Percentiles rank a stretch among this genome's conserved stretches.
phyloP scores from a whole-genome alignment of 2,888 invertebrate genomes.

The Phalera bucephala region DNA sequence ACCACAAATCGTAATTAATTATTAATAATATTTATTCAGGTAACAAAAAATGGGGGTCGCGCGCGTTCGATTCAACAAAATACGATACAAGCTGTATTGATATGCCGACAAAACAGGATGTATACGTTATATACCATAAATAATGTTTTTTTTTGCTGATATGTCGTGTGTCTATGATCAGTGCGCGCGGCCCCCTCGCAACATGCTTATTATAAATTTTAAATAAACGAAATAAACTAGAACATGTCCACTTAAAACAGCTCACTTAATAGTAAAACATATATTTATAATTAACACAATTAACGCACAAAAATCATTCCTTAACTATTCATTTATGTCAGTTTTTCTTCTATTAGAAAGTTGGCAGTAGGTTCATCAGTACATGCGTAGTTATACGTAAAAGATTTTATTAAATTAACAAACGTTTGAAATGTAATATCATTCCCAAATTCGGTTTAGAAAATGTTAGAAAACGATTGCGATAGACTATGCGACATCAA shows the following conservation, averaged over 20 bases:
- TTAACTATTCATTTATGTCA: slow-evolving; percentile 49
- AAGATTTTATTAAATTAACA: slow-evolving; percentile 47
- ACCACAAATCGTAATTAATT: slow-evolving; percentile 81
- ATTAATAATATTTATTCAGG: slow-evolving; percentile 81
- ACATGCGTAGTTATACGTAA: slow-evolving; percentile 51
- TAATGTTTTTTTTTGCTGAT: slow-evolving; percentile 46
- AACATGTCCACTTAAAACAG: slow-evolving; percentile 68
- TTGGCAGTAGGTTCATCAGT: slow-evolving; percentile 78
- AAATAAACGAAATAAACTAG: slow-evolving; percentile 79
- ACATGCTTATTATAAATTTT: slow-evolving; percentile 65
- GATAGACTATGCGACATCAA: slow-evolving; percentile 42
- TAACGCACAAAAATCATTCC: slow-evolving; percentile 70
- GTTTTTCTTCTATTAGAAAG: slow-evolving; percentile 62
- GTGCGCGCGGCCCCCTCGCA: slow-evolving; percentile 57
- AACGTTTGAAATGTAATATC: slow-evolving; percentile 65
- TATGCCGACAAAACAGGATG: slow-evolving; percentile 54
- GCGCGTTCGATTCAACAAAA: slow-evolving; percentile 44
- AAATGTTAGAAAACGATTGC: slow-evolving; percentile 39
- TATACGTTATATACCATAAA: slow-evolving; percentile 35
- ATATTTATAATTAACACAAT: slow-evolving; percentile 74
- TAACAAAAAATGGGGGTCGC: slow-evolving; percentile 76
- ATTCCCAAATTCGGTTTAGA: slow-evolving; percentile 62
- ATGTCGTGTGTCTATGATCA: slow-evolving; percentile 43
- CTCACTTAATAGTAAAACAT: slow-evolving; percentile 68
- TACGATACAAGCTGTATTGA: slow-evolving; percentile 43